Evolutionary conservation across 2,113 vertebrate genomes (phyloP).

Genomic region (Sphaerodactylus townsendi): DNA sequence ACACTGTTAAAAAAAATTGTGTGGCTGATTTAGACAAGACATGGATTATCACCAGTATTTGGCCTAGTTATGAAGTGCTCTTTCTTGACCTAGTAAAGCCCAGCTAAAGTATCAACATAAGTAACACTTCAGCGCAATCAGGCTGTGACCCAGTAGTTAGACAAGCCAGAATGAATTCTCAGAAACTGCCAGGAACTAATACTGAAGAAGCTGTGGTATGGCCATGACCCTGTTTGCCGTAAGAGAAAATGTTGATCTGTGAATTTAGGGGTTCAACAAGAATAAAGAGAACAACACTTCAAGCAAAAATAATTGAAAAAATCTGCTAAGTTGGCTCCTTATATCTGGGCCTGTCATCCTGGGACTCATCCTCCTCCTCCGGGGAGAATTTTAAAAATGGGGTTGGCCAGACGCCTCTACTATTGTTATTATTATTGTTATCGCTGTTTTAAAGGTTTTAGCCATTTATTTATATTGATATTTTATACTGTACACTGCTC

Average conservation of each 20-base stretch:
- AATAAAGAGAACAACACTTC: neutral
- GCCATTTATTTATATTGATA: too few species aligned
- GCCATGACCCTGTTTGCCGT: neutral
- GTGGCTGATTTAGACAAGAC: neutral
- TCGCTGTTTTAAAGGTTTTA: too few species aligned
- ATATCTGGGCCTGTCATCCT: too few species aligned
- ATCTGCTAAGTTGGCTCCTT: too few species aligned
- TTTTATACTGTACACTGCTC: too few species aligned
- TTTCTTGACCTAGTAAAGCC: neutral
- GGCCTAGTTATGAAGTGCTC: slow-evolving; percentile 1
- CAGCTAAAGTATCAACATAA: neutral
- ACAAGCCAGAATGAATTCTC: neutral
- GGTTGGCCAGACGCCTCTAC: too few species aligned
- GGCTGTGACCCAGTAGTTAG: neutral
- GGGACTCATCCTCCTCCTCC: too few species aligned
- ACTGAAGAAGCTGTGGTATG: neutral
- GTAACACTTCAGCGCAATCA: neutral
- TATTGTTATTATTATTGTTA: too few species aligned
- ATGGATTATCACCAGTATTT: slow-evolving; percentile 7
- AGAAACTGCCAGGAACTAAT: neutral
- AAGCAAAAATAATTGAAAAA: neutral
- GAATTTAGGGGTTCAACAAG: neutral
- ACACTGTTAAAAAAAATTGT: neutral
- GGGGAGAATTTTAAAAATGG: too few species aligned
- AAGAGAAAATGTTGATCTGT: neutral